Conservation (phyloP, 2,113 vertebrate genomes). For the Scophthalmus maximus region DNA sequence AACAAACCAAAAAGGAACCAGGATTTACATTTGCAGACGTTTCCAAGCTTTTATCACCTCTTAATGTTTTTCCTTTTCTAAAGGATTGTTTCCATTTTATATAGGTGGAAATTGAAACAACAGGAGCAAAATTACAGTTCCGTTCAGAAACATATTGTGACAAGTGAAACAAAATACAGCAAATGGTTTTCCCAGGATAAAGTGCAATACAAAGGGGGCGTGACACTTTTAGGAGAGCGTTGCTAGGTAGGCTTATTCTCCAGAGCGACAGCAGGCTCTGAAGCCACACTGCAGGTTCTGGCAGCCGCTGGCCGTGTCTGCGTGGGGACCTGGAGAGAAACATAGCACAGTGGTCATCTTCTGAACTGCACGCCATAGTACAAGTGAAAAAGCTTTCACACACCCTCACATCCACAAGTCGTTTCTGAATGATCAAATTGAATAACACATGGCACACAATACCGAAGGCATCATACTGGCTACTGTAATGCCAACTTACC, state of each 20-base stretch:
- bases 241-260: conserved; percentile 85
- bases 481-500: conserved; percentile 65
- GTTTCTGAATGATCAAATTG: background rate
- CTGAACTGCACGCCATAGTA: background rate
- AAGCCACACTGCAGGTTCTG: conserved; percentile 99
- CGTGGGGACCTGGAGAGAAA: conserved; percentile 92
- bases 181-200: conserved; percentile 84
- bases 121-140: conserved; percentile 71
- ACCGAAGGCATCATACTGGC: conserved; percentile 5
- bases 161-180: conserved; percentile 69
- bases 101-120: conserved; percentile 47
- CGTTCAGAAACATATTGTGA: conserved; percentile 67
- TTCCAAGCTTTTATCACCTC: conserved; percentile 29
- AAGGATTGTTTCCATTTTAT: conserved; percentile 54
- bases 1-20: background rate
- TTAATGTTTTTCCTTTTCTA: conserved; percentile 33
- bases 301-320: conserved; percentile 97
- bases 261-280: conserved; percentile 98
- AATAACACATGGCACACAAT: background rate
- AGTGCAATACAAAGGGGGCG: conserved; percentile 90
- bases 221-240: conserved; percentile 67
- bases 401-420: background rate
- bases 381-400: background rate
- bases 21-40: background rate
- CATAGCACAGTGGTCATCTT: conserved; percentile 17